phyloP scores from a whole-genome alignment of 2,888 invertebrate genomes.

The Oxycera nigricornis region DNA sequence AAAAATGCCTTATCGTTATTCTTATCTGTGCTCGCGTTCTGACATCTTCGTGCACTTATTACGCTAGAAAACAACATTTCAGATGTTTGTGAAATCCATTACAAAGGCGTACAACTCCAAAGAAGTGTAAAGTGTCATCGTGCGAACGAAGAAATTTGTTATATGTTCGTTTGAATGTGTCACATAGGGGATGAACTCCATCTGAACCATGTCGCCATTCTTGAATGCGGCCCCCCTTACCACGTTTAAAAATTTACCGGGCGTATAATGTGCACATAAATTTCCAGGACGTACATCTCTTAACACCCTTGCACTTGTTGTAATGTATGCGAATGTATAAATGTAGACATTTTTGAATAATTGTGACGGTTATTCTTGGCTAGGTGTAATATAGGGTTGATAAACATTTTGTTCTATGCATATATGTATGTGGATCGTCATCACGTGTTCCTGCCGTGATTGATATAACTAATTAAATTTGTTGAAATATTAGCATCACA shows the following conservation, averaged over 20 bases:
- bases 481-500: no score
- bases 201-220: background rate
- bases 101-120: background rate
- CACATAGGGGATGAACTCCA: constrained; percentile 19
- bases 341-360: constrained; percentile 39
- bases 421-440: no score
- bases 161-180: background rate
- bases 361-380: constrained; percentile 34
- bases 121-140: constrained; percentile 33
- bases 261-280: constrained; percentile 16
- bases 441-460: no score
- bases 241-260: constrained; percentile 5
- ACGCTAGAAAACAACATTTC: no score
- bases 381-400: no score
- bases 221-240: background rate
- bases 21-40: no score
- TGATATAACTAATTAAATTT: no score
- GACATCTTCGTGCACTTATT: no score
- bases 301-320: constrained; percentile 10
- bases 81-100: constrained; percentile 9
- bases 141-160: constrained; percentile 31
- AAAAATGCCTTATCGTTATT: no score
- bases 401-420: no score
- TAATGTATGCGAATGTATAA: constrained; percentile 16
- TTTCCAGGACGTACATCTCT: background rate